phyloP scores from a whole-genome alignment of 2,797 vertebrate species.

The Euthynnus affinis region DNA sequence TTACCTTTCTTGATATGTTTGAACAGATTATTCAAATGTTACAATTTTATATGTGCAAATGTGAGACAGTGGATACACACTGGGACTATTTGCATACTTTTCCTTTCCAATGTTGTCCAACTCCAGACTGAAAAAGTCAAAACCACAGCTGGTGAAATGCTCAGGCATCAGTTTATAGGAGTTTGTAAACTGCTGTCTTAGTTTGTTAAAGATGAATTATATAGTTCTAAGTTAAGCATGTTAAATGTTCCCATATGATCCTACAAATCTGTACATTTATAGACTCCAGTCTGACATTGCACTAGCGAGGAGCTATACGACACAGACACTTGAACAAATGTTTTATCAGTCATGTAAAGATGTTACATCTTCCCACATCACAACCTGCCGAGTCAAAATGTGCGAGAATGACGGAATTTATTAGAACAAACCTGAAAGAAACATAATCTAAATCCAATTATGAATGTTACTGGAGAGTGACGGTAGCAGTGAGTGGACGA shows the following conservation, averaged over 20 bases:
- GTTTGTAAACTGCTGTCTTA: background rate
- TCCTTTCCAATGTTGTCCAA: too few species aligned
- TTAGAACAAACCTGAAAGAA: too few species aligned
- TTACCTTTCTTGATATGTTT: background rate
- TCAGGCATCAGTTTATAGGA: background rate
- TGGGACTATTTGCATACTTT: background rate
- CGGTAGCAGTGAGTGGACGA: background rate
- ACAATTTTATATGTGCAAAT: slow-evolving; percentile 1
- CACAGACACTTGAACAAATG: background rate
- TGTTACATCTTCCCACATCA: background rate
- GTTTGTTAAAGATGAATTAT: background rate
- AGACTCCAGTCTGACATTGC: background rate
- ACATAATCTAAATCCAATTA: too few species aligned
- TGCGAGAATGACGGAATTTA: background rate
- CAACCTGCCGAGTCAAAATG: background rate
- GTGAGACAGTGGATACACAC: background rate
- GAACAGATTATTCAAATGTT: background rate
- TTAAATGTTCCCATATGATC: background rate
- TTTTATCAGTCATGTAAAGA: background rate
- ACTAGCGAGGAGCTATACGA: background rate
- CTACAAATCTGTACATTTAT: background rate
- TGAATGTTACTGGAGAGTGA: background rate
- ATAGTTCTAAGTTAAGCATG: too few species aligned
- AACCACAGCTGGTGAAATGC: too few species aligned
- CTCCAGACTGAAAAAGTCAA: background rate